phyloP scores from a whole-genome alignment of 2,888 invertebrate species.

The Eupithecia pulchellata region DNA sequence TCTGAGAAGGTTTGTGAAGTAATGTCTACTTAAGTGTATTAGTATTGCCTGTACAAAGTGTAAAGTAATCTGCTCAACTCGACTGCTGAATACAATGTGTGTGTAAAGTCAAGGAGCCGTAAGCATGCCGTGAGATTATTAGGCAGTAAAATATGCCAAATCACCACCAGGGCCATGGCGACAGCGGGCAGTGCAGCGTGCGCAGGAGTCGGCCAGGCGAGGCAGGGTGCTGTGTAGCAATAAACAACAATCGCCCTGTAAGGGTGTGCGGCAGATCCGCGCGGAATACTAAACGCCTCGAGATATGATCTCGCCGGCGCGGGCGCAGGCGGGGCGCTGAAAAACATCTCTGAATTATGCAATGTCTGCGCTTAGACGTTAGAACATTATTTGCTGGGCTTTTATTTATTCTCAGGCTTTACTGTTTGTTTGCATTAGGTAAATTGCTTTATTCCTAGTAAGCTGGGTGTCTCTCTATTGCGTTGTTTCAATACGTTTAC shows the following conservation, averaged over 20 bases:
- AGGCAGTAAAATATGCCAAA: not conserved
- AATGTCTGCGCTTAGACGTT: constrained; percentile 22
- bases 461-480: not conserved
- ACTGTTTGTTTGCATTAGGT: constrained; percentile 5
- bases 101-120: not conserved
- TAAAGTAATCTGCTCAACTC: not conserved
- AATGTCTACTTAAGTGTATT: too few relatives aligned
- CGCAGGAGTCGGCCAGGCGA: not conserved
- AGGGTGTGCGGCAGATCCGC: constrained; percentile 25
- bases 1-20: too few relatives aligned
- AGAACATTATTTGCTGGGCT: constrained; percentile 11
- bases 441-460: not conserved
- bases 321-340: constrained; percentile 30
- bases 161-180: not conserved
- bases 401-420: not conserved
- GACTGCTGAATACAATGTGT: not conserved
- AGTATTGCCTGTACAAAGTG: too few relatives aligned
- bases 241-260: constrained; percentile 31
- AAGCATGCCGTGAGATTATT: not conserved
- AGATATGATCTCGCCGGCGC: constrained; percentile 35
- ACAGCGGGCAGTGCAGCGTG: not conserved
- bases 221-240: constrained; percentile 16
- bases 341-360: constrained; percentile 36
- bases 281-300: constrained; percentile 33
- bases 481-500: too few relatives aligned